These are phyloP conservation scores for Aporrectodea caliginosa DNA, from an alignment of 1,140 invertebrate genomes.

Conservation along the genomic window DNA sequence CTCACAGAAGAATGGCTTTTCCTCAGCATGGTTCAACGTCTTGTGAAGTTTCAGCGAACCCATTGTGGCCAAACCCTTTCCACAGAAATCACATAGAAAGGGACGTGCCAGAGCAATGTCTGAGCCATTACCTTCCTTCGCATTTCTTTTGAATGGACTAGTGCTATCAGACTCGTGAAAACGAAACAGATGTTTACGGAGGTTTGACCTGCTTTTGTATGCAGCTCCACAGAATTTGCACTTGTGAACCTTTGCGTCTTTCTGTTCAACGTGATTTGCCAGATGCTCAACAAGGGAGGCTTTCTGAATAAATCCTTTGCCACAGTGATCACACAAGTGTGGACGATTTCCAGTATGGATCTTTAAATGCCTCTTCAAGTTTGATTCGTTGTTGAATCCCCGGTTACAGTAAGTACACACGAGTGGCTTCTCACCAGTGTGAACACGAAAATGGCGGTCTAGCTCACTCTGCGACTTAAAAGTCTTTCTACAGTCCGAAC, in stretches of 20 bases:
- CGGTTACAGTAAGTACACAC: constrained; percentile 47
- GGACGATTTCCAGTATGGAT: constrained; percentile 64
- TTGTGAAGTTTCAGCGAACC: constrained; percentile 8
- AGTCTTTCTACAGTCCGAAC: constrained; percentile 71
- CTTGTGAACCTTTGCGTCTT: no score
- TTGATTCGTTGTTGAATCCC: constrained; percentile 53
- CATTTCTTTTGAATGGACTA: no score
- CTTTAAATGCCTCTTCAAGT: constrained; percentile 88
- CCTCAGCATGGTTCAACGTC: background rate
- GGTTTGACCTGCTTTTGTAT: no score
- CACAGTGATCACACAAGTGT: constrained; percentile 51
- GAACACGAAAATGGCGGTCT: constrained; percentile 90
- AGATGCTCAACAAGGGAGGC: no score
- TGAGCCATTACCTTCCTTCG: no score
- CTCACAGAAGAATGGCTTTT: constrained; percentile 3
- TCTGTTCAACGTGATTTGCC: no score
- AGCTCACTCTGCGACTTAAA: constrained; percentile 92
- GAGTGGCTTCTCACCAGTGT: constrained; percentile 69
- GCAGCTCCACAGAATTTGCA: no score
- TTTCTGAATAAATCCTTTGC: constrained; percentile 51
- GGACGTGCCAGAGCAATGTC: no score
- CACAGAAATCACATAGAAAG: constrained; percentile 10
- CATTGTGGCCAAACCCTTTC: background rate
- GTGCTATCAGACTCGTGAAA: no score
- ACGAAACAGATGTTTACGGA: no score